Percentiles rank a stretch among this genome's conserved stretches.
Evolutionary conservation across 2,113 vertebrate genomes (phyloP).

Genomic region (Sinocyclocheilus rhinocerous): DNA sequence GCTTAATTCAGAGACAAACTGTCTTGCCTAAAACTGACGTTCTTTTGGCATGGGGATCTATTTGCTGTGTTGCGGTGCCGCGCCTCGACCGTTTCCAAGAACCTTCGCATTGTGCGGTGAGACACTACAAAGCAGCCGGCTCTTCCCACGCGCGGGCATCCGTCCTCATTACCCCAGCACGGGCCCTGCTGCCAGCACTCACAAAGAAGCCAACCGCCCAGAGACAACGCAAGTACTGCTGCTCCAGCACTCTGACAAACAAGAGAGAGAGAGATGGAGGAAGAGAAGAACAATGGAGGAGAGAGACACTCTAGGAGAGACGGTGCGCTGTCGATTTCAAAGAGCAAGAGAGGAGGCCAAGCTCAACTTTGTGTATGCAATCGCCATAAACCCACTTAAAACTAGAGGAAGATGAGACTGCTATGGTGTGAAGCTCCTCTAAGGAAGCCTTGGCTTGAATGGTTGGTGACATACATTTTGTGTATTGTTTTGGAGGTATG

Average conservation of each 20-base stretch:
- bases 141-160: conserved; percentile 58
- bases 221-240: conserved; percentile 42
- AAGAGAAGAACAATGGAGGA: conserved; percentile 46
- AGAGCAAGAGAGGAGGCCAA: conserved; percentile 35
- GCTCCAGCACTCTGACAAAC: conserved; percentile 51
- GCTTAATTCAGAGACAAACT: conserved; percentile 63
- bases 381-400: conserved; percentile 44
- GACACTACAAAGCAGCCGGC: conserved; percentile 57
- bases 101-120: conserved; percentile 55
- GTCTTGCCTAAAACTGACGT: conserved; percentile 51
- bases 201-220: conserved; percentile 52
- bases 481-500: conserved; percentile 33
- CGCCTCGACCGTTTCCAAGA: conserved; percentile 54
- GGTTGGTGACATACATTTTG: conserved; percentile 38
- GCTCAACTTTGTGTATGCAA: conserved; percentile 44
- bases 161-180: conserved; percentile 62
- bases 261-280: conserved; percentile 18
- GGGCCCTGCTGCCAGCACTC: conserved; percentile 51
- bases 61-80: conserved; percentile 47
- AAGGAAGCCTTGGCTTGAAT: conserved; percentile 7
- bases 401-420: conserved; percentile 40
- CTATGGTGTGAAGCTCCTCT: conserved; percentile 16
- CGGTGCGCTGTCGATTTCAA: background rate
- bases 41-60: conserved; percentile 52
- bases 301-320: conserved; percentile 9